phyloP scores from a whole-genome alignment of 2,888 invertebrate genomes.

The Plebejus argus region DNA sequence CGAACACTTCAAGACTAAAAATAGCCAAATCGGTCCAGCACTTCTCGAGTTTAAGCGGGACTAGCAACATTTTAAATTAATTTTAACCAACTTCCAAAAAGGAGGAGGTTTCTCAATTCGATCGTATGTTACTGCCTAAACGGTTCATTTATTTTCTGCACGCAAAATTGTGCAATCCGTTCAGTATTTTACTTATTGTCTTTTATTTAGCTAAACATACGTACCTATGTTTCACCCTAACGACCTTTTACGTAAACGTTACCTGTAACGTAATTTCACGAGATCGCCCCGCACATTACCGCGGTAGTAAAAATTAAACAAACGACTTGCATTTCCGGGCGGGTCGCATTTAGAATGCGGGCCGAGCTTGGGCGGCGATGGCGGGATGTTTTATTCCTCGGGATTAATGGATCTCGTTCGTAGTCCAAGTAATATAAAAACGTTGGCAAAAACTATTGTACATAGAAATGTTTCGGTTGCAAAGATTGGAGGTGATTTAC shows the following conservation, averaged over 20 bases:
- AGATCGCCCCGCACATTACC: background rate
- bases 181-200: background rate
- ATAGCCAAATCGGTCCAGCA: too few relatives aligned
- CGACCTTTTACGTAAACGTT: too few relatives aligned
- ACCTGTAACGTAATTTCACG: background rate
- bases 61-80: too few relatives aligned
- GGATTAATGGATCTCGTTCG: background rate
- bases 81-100: too few relatives aligned
- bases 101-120: too few relatives aligned
- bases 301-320: background rate
- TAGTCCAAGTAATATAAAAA: background rate
- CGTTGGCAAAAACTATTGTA: background rate
- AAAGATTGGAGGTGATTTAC: background rate
- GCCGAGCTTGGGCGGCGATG: background rate
- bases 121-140: too few relatives aligned
- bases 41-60: too few relatives aligned
- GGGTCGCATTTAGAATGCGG: background rate
- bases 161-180: background rate
- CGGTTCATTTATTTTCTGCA: background rate
- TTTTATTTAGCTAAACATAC: background rate
- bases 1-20: too few relatives aligned
- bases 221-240: background rate
- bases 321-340: conserved; percentile 7
- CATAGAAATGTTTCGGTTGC: too few relatives aligned
- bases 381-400: background rate